Percentiles rank a stretch among this genome's conserved stretches.
phyloP scores from a whole-genome alignment of 2,888 invertebrate species.

The Leptinotarsa tumamoca region DNA sequence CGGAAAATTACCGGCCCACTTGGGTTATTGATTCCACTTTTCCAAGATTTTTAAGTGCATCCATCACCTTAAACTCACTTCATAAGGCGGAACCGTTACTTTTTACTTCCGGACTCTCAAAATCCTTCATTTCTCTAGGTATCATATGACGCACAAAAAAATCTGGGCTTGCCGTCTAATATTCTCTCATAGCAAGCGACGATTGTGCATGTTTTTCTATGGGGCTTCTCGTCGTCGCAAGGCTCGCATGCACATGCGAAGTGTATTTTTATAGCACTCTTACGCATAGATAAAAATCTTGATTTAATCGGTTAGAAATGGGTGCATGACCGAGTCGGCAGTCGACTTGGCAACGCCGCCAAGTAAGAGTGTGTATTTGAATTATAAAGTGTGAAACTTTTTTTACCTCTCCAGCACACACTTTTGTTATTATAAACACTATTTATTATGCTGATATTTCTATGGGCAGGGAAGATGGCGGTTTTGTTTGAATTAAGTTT shows the following conservation, averaged over 20 bases:
- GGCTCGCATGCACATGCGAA: slow-evolving; percentile 38
- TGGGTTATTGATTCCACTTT: too few species aligned
- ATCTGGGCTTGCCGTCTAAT: background rate
- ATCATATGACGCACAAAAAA: too few species aligned
- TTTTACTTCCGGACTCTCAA: too few species aligned
- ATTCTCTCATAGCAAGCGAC: background rate
- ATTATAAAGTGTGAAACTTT: slow-evolving; percentile 21
- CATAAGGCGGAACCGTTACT: too few species aligned
- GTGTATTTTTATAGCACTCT: slow-evolving; percentile 42
- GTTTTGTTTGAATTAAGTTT: background rate
- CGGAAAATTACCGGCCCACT: too few species aligned
- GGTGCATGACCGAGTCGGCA: slow-evolving; percentile 40
- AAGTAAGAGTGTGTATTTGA: slow-evolving; percentile 17
- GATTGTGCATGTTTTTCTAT: slow-evolving; percentile 1
- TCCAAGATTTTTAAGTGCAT: too few species aligned
- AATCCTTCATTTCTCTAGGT: too few species aligned
- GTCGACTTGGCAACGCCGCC: slow-evolving; percentile 29
- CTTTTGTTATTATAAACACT: background rate
- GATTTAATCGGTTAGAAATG: slow-evolving; percentile 43
- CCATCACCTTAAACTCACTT: too few species aligned
- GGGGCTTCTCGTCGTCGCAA: slow-evolving; percentile 16
- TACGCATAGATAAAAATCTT: slow-evolving; percentile 43
- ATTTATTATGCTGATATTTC: background rate
- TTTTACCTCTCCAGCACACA: slow-evolving; percentile 10
- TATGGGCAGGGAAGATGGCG: background rate